phyloP scores from a whole-genome alignment of 2,888 invertebrate species.

The Ethmia dodecea region DNA sequence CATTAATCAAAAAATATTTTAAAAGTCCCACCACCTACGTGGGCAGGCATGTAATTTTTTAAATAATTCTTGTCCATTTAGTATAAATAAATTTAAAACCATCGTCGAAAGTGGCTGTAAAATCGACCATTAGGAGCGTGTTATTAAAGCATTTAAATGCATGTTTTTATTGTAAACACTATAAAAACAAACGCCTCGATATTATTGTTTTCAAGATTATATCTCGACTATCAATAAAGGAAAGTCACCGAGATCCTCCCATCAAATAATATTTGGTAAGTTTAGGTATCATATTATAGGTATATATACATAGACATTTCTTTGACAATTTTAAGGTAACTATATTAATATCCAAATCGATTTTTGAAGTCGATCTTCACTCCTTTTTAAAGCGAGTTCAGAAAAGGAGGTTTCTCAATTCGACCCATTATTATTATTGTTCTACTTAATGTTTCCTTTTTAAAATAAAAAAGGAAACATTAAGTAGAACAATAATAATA shows the following conservation, averaged over 20 bases:
- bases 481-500: too few relatives aligned
- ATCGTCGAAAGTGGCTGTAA: conserved; percentile 25
- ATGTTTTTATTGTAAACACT: conserved; percentile 10
- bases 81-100: neutral
- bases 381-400: neutral
- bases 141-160: conserved; percentile 13
- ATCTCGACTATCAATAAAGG: conserved; percentile 7
- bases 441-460: too few relatives aligned
- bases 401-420: neutral
- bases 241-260: neutral
- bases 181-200: conserved; percentile 14
- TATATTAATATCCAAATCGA: neutral
- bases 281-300: neutral
- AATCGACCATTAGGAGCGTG: conserved; percentile 27
- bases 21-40: too few relatives aligned
- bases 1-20: too few relatives aligned
- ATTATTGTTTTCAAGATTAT: conserved; percentile 11
- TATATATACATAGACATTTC: neutral
- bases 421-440: too few relatives aligned
- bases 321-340: neutral
- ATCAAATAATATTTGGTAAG: neutral
- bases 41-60: too few relatives aligned
- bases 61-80: too few relatives aligned
- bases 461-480: too few relatives aligned
- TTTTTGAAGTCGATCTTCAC: neutral